These are phyloP conservation scores for Eptatretus burgeri DNA, from an alignment of 2,113 vertebrate species.

Conservation along the genomic window DNA sequence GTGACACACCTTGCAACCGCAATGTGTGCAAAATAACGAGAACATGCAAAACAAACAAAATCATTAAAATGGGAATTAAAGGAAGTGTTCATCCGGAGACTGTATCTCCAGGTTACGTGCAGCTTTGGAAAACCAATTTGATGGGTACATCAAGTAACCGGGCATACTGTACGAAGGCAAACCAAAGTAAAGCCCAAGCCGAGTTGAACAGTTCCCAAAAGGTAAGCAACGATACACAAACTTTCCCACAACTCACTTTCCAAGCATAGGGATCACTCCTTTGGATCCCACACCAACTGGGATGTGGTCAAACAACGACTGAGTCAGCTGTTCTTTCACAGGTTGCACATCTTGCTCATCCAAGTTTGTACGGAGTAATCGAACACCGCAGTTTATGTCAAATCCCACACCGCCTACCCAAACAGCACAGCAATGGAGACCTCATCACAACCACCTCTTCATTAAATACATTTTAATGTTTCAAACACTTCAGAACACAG, in stretches of 20 bases:
- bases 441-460: no score
- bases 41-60: no score
- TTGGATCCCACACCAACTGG: conserved; percentile 87
- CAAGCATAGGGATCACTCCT: conserved; percentile 85
- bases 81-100: no score
- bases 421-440: no score
- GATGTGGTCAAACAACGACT: conserved; percentile 88
- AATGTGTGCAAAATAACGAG: no score
- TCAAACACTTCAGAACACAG: no score
- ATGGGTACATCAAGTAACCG: no score
- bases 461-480: no score
- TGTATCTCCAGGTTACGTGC: no score
- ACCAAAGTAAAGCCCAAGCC: neutral
- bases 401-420: conserved; percentile 63
- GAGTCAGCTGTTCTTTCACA: conserved; percentile 81
- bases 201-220: neutral
- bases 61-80: no score
- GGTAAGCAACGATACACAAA: neutral
- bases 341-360: conserved; percentile 83
- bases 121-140: no score
- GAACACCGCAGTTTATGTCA: conserved; percentile 89
- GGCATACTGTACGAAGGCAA: neutral
- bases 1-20: no score
- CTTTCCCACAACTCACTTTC: conserved; percentile 34
- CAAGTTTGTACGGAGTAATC: conserved; percentile 65